Conservation (phyloP, 2,113 vertebrate genomes). For the Megatriorchis doriae region DNA sequence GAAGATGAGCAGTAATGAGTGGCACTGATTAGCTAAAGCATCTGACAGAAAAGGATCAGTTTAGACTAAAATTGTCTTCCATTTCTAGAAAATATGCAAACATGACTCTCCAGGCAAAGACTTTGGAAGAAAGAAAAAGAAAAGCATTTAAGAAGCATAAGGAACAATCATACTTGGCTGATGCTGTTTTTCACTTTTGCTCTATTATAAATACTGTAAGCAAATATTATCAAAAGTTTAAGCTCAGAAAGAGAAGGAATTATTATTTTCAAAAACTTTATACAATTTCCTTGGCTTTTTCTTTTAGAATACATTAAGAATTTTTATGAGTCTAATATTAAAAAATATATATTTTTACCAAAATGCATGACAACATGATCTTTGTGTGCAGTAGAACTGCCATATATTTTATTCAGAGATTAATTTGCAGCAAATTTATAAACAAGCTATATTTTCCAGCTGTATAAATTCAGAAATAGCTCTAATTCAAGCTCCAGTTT, state of each 20-base stretch:
- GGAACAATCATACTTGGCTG: background rate
- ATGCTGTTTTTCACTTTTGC: background rate
- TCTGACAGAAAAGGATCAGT: background rate
- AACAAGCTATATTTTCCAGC: background rate
- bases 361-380: background rate
- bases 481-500: background rate
- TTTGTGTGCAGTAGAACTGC: background rate
- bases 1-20: background rate
- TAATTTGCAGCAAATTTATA: background rate
- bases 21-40: background rate
- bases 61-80: background rate
- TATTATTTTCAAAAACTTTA: background rate
- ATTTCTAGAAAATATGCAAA: background rate
- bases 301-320: background rate
- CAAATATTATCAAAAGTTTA: background rate
- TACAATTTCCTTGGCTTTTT: background rate
- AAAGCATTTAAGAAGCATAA: background rate
- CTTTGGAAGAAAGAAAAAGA: background rate
- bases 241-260: background rate
- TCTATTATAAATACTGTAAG: background rate
- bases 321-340: background rate
- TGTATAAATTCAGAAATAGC: background rate
- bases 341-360: background rate
- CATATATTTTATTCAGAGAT: background rate
- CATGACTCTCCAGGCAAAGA: background rate